Evolutionary conservation across 2,888 invertebrate species (phyloP).

Genomic region (Mythimna vitellina): DNA sequence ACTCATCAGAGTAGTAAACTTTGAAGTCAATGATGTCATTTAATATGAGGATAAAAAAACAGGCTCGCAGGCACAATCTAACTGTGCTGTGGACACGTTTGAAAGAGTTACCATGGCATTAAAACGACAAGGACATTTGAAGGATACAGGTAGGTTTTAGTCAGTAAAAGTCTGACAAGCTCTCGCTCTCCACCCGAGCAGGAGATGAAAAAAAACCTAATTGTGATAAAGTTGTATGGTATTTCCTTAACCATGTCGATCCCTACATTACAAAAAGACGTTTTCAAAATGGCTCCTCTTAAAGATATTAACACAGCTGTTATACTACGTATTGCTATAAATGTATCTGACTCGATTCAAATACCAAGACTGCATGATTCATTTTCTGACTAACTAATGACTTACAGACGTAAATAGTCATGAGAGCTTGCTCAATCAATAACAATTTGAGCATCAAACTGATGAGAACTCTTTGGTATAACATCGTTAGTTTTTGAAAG

Average conservation of each 20-base stretch:
- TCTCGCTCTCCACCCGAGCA: too few relatives aligned
- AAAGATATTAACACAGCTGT: constrained; percentile 56
- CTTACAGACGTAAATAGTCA: constrained; percentile 62
- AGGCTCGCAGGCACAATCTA: neutral
- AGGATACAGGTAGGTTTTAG: too few relatives aligned
- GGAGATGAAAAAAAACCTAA: too few relatives aligned
- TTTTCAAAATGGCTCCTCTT: constrained; percentile 29
- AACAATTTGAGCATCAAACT: constrained; percentile 32
- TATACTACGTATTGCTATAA: constrained; percentile 34
- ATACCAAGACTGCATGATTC: constrained; percentile 67
- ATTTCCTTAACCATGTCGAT: constrained; percentile 20
- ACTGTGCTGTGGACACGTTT: neutral
- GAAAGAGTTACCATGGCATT: too few relatives aligned
- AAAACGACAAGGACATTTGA: too few relatives aligned
- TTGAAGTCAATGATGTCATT: constrained; percentile 39
- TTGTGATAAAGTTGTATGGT: neutral
- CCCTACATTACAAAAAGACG: neutral
- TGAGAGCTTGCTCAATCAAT: constrained; percentile 55
- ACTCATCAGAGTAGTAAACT: constrained; percentile 25
- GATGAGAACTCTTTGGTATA: constrained; percentile 44
- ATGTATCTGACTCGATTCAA: constrained; percentile 50
- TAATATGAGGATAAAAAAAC: constrained; percentile 10
- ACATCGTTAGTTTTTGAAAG: constrained; percentile 38
- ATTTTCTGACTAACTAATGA: constrained; percentile 67
- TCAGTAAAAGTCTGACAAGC: too few relatives aligned